Conservation (phyloP, 2,888 invertebrate genomes). For the Heliconius aoede region DNA sequence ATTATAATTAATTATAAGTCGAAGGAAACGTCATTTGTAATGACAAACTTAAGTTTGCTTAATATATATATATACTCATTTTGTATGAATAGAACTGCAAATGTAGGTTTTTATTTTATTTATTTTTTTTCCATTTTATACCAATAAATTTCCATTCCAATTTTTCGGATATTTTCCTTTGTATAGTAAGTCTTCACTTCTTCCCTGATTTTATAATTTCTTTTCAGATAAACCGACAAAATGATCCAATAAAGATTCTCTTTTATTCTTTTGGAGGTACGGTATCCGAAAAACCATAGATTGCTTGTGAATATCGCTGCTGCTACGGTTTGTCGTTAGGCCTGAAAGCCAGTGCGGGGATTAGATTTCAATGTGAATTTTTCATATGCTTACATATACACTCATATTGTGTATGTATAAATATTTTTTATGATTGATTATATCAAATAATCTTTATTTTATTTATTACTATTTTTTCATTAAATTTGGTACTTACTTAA, state of each 20-base stretch:
- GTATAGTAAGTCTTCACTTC: background rate
- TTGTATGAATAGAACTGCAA: background rate
- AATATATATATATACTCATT: background rate
- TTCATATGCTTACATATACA: too few species aligned
- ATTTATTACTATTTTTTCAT: too few species aligned
- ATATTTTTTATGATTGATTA: background rate
- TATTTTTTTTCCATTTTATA: background rate
- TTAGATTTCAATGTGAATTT: conserved; percentile 35
- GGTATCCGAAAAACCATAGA: conserved; percentile 35
- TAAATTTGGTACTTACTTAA: too few species aligned
- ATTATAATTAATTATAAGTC: background rate
- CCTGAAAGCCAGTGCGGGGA: conserved; percentile 34
- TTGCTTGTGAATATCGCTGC: conserved; percentile 40
- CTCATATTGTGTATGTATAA: background rate
- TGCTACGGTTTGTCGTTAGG: conserved; percentile 34
- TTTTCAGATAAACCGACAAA: background rate
- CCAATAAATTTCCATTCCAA: too few species aligned
- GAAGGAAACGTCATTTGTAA: background rate
- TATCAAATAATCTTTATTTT: background rate
- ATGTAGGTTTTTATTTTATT: too few species aligned
- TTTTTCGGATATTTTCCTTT: background rate
- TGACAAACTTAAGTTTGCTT: background rate
- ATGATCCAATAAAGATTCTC: background rate
- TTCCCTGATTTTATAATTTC: too few species aligned
- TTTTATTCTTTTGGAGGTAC: background rate